Percentiles rank a stretch among this genome's conserved stretches.
These are phyloP conservation scores for Trachurus trachurus DNA, from an alignment of 2,797 vertebrate genomes.

Conservation along the genomic window DNA sequence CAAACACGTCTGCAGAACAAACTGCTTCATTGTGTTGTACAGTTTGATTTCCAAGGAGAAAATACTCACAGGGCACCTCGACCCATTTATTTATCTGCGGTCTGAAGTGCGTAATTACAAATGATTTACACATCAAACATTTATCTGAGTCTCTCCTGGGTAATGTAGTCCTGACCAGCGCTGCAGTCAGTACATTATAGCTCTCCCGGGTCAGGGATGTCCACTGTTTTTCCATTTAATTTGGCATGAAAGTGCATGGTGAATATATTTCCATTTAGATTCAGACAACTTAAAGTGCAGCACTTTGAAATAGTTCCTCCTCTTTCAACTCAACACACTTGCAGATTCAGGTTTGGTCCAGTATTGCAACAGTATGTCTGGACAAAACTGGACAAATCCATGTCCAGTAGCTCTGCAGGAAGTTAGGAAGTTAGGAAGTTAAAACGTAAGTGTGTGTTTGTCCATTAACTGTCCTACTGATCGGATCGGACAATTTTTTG, in stretches of 20 bases:
- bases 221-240: slow-evolving; percentile 13
- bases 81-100: slow-evolving; percentile 17
- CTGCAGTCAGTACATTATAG: not conserved
- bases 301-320: not conserved
- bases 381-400: too few species aligned
- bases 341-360: too few species aligned
- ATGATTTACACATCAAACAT: slow-evolving; percentile 61
- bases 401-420: too few species aligned
- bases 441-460: too few species aligned
- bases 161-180: slow-evolving; percentile 16
- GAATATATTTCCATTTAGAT: slow-evolving; percentile 21
- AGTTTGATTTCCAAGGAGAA: slow-evolving; percentile 22
- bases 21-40: slow-evolving; percentile 15
- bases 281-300: not conserved
- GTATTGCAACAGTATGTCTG: too few species aligned
- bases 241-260: not conserved
- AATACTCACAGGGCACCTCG: not conserved
- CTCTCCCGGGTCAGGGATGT: slow-evolving; percentile 8
- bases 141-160: not conserved
- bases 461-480: too few species aligned
- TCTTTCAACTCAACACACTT: too few species aligned
- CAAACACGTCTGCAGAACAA: slow-evolving; percentile 34
- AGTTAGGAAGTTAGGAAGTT: too few species aligned
- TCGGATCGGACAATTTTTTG: too few species aligned
- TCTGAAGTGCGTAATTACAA: slow-evolving; percentile 21